Conservation (phyloP, 2,113 vertebrate species). For the Hassar affinis region DNA sequence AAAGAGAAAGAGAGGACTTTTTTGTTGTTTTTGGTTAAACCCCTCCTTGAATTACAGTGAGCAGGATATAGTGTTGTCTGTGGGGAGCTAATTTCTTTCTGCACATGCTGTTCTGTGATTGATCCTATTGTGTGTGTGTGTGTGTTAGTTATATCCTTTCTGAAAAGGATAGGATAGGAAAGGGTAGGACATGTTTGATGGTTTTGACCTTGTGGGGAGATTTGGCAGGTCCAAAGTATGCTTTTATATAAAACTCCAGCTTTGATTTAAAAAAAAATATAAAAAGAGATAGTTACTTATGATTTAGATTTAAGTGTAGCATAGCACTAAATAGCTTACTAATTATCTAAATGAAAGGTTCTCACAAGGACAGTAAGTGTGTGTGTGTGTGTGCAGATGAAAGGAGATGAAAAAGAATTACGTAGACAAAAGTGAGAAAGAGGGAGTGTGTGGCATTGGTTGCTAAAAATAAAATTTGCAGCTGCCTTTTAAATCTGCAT, state of each 20-base stretch:
- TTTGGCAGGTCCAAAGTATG: background rate
- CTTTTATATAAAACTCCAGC: background rate
- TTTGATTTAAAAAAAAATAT: background rate
- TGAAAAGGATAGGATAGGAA: background rate
- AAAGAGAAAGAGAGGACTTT: too few species aligned
- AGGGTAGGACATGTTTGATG: background rate
- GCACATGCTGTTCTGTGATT: conserved; percentile 25
- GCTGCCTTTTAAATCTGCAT: conserved; percentile 61
- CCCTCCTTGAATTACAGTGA: background rate
- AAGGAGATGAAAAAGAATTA: background rate
- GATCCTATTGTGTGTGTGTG: background rate
- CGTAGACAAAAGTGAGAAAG: background rate
- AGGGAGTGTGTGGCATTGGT: conserved; percentile 35
- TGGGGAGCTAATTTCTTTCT: conserved; percentile 31
- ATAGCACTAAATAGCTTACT: background rate
- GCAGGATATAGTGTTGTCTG: background rate
- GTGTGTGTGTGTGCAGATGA: background rate
- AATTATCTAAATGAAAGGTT: too few species aligned
- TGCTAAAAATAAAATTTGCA: conserved; percentile 74
- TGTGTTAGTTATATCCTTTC: background rate
- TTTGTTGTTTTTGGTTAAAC: background rate
- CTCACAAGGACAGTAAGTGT: background rate
- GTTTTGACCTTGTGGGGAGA: background rate
- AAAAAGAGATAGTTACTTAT: background rate
- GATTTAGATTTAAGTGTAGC: background rate